phyloP scores from a whole-genome alignment of 2,888 invertebrate species.

The Blastobasis lacticolella region DNA sequence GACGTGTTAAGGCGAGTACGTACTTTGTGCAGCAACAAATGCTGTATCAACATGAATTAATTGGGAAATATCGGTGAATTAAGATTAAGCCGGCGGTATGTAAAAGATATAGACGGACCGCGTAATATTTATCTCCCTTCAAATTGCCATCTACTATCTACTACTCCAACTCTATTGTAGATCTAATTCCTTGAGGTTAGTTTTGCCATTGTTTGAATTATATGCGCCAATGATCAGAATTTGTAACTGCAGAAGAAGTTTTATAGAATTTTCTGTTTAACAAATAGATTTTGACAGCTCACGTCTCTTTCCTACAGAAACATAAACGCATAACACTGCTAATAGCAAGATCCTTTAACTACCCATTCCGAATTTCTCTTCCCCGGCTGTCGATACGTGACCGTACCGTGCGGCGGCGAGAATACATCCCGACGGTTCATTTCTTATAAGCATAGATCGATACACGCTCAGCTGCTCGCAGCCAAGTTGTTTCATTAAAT shows the following conservation, averaged over 20 bases:
- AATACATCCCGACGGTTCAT: constrained; percentile 26
- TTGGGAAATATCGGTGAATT: too few species aligned
- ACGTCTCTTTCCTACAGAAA: background rate
- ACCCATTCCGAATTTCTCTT: too few species aligned
- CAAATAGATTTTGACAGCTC: background rate
- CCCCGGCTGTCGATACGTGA: too few species aligned
- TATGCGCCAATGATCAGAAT: background rate
- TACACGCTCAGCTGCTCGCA: constrained; percentile 62
- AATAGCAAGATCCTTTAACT: background rate
- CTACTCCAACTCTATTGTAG: too few species aligned
- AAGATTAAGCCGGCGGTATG: too few species aligned
- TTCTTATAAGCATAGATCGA: constrained; percentile 56
- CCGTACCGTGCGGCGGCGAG: background rate
- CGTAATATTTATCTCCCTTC: too few species aligned
- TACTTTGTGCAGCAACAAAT: too few species aligned
- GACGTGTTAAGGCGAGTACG: background rate
- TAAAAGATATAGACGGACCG: too few species aligned
- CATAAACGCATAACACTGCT: background rate
- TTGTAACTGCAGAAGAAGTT: background rate
- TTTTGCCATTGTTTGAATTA: too few species aligned
- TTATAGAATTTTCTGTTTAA: background rate
- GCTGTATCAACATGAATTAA: too few species aligned
- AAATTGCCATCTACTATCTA: too few species aligned
- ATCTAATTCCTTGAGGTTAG: too few species aligned
- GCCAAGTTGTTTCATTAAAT: constrained; percentile 75